Base-by-base conservation (phyloP, 2,797 vertebrate species). In the Thunnus albacares region DNA sequence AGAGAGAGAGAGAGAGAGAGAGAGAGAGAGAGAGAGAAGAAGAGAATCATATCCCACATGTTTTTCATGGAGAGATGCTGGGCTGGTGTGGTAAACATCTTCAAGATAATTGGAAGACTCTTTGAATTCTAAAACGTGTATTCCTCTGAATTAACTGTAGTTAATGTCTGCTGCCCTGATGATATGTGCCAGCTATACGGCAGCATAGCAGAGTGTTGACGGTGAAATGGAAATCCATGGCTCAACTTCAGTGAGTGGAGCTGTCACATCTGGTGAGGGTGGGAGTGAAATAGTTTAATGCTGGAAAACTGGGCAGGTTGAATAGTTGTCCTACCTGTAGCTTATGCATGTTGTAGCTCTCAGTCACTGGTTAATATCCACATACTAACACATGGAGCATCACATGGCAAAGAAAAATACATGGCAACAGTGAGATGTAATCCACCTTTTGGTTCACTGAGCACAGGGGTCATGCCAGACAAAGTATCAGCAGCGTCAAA, bases 21-120 rank as follows among this genome's bases (percentile, higher is more conserved):
- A 77, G 38, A 62, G 22, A 47, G 72, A 64, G 59, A 74, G 30
- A 56, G 67, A 60, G 47, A 35, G n/a, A 38, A 52, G 73, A 77
- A 24, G 30, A 76, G 65, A 74, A 62, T 70, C 56, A 53, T 49
- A 35, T 45, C 70, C 66, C 88, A 87, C 53, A 73, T 90, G 85
- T 85, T 91, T 80, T 70, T 78, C 77, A 81, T 82, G 72, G 59
- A 72, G 76, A 87, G 69, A 71, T 72, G 66, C 66, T 69, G 55
- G 59, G 11, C 24, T 60, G 22, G 47, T 41, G 79, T 68, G 61
- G 58, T 67, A 82, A 82, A 88, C 81, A 85, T 87, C 71, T 61
- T 58, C 58, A 45, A 67, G 26, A 69, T 84, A 69, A 84, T 82
- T 61, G 77, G 28, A 72, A 65, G 61, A 66, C 28, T 30, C 75